phyloP scores from a whole-genome alignment of 2,888 invertebrate genomes.

The Pseudanteris insignis region DNA sequence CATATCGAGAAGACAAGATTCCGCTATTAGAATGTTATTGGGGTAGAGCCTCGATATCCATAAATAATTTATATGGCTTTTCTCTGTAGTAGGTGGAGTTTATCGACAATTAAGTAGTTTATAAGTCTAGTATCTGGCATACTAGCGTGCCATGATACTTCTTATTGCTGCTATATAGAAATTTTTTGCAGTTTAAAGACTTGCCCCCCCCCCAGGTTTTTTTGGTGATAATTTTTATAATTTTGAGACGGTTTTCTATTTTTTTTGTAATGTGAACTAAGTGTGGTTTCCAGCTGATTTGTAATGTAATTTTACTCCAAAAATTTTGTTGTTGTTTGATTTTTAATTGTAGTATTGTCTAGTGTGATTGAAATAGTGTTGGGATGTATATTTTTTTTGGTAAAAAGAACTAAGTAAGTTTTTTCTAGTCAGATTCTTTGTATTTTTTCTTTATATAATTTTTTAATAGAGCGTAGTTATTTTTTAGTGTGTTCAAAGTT shows the following conservation, averaged over 20 bases:
- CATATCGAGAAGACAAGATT: too few species aligned
- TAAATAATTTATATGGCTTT: slow-evolving; percentile 7
- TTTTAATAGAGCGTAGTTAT: too few species aligned
- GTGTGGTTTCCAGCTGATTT: neutral
- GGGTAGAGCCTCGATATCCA: slow-evolving; percentile 9
- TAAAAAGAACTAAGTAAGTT: neutral
- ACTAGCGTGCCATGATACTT: slow-evolving; percentile 2
- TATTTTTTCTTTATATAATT: too few species aligned
- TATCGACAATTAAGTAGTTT: slow-evolving; percentile 10
- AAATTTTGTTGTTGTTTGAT: neutral
- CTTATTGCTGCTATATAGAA: neutral
- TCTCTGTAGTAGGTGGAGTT: slow-evolving; percentile 1
- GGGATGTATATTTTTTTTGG: neutral
- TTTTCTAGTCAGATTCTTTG: neutral
- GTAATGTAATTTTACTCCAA: neutral
- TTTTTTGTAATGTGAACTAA: neutral
- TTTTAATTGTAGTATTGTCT: neutral
- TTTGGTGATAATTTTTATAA: too few species aligned
- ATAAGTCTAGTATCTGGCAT: too few species aligned
- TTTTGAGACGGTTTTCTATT: neutral
- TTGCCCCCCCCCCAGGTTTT: too few species aligned
- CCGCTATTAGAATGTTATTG: too few species aligned
- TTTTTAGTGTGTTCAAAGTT: too few species aligned
- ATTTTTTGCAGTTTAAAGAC: too few species aligned
- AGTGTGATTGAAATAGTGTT: neutral